Evolutionary conservation across 1,140 invertebrate species (phyloP).

Genomic region (Meloidogyne floridensis): DNA sequence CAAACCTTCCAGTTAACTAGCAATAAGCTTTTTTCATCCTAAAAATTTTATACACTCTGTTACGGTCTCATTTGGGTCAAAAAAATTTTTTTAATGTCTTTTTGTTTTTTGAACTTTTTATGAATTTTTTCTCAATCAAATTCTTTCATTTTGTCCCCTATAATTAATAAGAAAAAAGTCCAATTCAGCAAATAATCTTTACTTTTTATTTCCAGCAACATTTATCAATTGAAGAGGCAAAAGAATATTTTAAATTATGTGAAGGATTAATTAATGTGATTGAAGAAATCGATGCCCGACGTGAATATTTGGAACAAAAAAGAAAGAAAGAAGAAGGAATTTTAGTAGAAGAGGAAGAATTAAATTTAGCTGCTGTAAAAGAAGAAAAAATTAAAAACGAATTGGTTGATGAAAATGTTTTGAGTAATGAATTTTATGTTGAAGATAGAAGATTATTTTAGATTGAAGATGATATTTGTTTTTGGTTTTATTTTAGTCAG

Average conservation of each 20-base stretch:
- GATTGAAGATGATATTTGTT: not conserved
- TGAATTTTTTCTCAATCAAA: too few species aligned
- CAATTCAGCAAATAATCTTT: too few species aligned
- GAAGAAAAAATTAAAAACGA: too few species aligned
- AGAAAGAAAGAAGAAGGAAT: not conserved
- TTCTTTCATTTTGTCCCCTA: too few species aligned
- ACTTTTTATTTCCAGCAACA: not conserved
- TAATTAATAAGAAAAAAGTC: too few species aligned
- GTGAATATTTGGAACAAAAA: not conserved
- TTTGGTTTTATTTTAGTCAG: not conserved
- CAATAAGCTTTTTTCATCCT: too few species aligned
- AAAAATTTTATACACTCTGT: too few species aligned
- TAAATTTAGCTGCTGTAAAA: not conserved
- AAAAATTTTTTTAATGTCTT: too few species aligned
- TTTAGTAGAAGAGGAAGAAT: not conserved
- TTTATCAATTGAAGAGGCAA: not conserved
- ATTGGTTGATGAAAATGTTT: not conserved
- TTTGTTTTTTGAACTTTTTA: too few species aligned
- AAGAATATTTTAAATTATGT: not conserved
- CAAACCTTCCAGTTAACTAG: too few species aligned
- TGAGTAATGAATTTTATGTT: constrained; percentile 5
- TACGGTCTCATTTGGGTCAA: too few species aligned
- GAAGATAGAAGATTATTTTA: not conserved
- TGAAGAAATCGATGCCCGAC: not conserved
- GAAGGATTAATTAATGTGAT: not conserved